Conservation (phyloP, 1,140 invertebrate species). For the Magallana angulata region DNA sequence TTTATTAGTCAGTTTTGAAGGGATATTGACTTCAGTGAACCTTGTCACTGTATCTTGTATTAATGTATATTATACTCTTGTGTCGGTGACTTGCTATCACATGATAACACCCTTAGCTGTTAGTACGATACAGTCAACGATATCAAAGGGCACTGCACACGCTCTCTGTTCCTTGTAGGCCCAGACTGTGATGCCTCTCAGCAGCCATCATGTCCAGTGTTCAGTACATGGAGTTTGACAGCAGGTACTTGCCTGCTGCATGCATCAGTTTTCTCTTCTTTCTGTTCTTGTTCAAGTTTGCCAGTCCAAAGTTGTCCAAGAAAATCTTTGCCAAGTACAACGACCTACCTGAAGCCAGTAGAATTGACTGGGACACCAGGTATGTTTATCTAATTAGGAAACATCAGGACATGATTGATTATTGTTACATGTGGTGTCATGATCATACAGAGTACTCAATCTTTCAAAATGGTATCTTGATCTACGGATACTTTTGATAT, state of each 20-base stretch:
- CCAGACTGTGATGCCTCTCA: not conserved
- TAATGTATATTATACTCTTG: not conserved
- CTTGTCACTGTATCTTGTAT: not conserved
- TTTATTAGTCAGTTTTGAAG: too few species aligned
- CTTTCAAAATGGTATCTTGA: too few species aligned
- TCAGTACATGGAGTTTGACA: slow-evolving; percentile 17
- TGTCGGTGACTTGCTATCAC: not conserved
- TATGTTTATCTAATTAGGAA: not conserved
- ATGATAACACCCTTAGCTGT: not conserved
- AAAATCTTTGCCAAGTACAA: slow-evolving; percentile 25
- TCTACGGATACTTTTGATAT: too few species aligned
- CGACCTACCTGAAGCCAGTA: not conserved
- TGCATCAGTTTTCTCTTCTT: slow-evolving; percentile 22
- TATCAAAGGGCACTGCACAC: too few species aligned
- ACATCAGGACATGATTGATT: not conserved
- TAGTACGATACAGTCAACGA: not conserved
- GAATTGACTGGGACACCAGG: slow-evolving; percentile 36
- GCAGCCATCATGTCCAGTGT: not conserved
- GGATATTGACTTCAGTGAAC: too few species aligned
- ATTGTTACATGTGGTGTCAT: not conserved
- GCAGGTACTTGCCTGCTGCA: slow-evolving; percentile 7
- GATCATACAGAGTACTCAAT: too few species aligned
- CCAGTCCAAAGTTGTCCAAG: slow-evolving; percentile 33
- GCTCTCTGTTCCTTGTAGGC: not conserved
- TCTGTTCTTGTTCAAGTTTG: slow-evolving; percentile 29